Percentiles rank a stretch among this genome's conserved stretches.
phyloP scores from a whole-genome alignment of 1,140 invertebrate species.

The Drosophila saltans region DNA sequence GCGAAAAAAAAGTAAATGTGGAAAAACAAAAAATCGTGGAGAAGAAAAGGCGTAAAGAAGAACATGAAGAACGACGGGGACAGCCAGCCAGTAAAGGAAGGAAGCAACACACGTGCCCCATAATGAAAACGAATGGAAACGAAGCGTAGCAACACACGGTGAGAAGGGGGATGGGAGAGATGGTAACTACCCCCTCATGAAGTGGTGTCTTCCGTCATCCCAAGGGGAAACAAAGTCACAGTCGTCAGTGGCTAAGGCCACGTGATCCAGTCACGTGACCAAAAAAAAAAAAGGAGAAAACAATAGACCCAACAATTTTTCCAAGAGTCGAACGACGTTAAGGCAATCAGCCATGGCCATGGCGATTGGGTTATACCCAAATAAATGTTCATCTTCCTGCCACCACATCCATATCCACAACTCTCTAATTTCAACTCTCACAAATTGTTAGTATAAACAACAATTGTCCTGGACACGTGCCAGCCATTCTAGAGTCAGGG shows the following conservation, averaged over 20 bases:
- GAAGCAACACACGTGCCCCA: conserved; percentile 62
- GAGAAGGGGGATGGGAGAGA: neutral
- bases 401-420: neutral
- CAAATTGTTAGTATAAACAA: conserved; percentile 83
- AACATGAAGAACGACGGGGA: no score
- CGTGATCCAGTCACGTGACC: conserved; percentile 62
- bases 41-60: conserved; percentile 8
- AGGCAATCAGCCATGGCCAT: conserved; percentile 67
- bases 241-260: conserved; percentile 62
- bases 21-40: conserved; percentile 14
- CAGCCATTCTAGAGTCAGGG: conserved; percentile 61
- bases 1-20: conserved; percentile 37
- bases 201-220: conserved; percentile 45
- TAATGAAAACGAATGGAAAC: conserved; percentile 66
- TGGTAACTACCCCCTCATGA: conserved; percentile 28
- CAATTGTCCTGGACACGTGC: conserved; percentile 76
- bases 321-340: conserved; percentile 34
- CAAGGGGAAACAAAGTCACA: conserved; percentile 52
- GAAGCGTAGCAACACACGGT: conserved; percentile 39
- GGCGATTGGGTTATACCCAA: conserved; percentile 48
- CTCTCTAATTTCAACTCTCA: conserved; percentile 36
- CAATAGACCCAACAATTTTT: conserved; percentile 61
- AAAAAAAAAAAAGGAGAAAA: conserved; percentile 37
- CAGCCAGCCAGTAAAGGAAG: conserved; percentile 27
- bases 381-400: conserved; percentile 71